These are phyloP conservation scores for Drosophila rubida DNA, from an alignment of 2,888 invertebrate species.

Conservation along the genomic window DNA sequence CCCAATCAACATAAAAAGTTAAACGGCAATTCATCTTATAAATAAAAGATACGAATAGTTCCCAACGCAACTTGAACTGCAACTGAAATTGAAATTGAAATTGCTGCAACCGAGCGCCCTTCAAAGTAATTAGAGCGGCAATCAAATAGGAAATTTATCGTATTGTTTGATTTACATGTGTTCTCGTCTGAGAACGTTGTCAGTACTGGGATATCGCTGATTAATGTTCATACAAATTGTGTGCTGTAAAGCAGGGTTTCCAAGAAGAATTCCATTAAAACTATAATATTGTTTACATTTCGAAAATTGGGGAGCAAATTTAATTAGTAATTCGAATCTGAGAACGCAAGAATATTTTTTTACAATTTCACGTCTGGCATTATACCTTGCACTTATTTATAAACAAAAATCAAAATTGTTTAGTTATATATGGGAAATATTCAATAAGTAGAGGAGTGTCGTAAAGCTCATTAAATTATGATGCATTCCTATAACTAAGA, in stretches of 20 bases:
- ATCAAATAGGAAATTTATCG: background rate
- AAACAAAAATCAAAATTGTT: too few relatives aligned
- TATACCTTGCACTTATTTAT: too few relatives aligned
- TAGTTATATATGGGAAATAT: too few relatives aligned
- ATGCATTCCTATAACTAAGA: too few relatives aligned
- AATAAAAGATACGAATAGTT: conserved; percentile 49
- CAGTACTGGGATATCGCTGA: background rate
- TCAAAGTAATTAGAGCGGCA: conserved; percentile 38
- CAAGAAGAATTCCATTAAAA: background rate
- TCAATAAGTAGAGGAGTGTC: too few relatives aligned
- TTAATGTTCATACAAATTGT: background rate
- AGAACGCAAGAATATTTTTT: too few relatives aligned
- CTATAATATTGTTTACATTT: background rate
- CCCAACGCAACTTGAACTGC: conserved; percentile 6
- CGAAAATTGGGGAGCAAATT: background rate
- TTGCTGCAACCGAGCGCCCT: conserved; percentile 28
- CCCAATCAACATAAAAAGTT: conserved; percentile 61
- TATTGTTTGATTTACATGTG: background rate
- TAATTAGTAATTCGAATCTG: too few relatives aligned
- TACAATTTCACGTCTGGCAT: too few relatives aligned
- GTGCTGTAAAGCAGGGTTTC: background rate
- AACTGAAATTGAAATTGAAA: background rate
- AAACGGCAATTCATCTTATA: conserved; percentile 50
- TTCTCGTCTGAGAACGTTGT: conserved; percentile 1
- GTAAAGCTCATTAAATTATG: too few relatives aligned